These are phyloP conservation scores for Nycticorax nycticorax DNA, from an alignment of 2,113 vertebrate species.

Conservation along the genomic window DNA sequence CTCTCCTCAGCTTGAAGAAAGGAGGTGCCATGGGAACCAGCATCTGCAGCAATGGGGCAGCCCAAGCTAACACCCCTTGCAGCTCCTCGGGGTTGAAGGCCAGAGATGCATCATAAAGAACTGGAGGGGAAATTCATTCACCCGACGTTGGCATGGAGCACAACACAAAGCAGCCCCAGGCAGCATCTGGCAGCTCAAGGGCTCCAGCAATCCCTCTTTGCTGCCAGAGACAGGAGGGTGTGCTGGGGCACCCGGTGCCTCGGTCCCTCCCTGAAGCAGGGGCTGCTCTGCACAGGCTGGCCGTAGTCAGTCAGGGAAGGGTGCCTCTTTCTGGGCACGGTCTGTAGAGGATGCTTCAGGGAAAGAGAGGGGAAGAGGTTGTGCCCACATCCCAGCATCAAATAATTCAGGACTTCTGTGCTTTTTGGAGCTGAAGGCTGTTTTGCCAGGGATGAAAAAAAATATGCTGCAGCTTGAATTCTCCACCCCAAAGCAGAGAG, in stretches of 20 bases:
- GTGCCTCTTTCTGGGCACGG: not conserved
- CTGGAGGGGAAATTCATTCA: not conserved
- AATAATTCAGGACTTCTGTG: accelerated
- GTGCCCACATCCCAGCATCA: not conserved
- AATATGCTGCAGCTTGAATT: not conserved
- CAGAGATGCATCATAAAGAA: not conserved
- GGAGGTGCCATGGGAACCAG: not conserved
- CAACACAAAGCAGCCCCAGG: not conserved
- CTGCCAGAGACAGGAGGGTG: not conserved
- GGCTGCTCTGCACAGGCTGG: not conserved
- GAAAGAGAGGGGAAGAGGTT: not conserved
- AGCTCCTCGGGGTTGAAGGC: accelerated
- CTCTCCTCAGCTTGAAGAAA: not conserved
- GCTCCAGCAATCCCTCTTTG: not conserved
- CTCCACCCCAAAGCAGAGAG: not conserved
- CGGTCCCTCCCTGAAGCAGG: not conserved
- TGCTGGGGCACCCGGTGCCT: not conserved
- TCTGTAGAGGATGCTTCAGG: not conserved
- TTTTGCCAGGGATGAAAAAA: not conserved
- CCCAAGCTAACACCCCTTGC: not conserved
- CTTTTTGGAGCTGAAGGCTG: not conserved
- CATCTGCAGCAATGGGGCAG: not conserved
- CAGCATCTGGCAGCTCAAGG: not conserved
- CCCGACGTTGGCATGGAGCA: accelerated
- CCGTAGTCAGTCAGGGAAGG: not conserved